Evolutionary conservation across 2,113 vertebrate genomes (phyloP).

Genomic region (Cisticola juncidis): DNA sequence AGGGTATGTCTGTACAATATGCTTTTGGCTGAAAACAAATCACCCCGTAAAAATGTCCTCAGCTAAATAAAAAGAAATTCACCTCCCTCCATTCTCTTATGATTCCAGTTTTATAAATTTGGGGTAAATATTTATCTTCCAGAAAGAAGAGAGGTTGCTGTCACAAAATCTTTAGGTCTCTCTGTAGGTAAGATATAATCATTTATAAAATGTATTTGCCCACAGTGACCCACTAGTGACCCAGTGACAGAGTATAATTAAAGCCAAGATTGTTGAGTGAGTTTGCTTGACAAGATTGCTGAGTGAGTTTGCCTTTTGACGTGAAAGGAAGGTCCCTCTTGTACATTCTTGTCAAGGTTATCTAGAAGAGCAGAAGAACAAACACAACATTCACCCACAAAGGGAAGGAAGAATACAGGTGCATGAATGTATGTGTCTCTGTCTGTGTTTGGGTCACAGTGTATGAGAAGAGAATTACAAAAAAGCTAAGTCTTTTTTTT

Average conservation of each 20-base stretch:
- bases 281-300: background rate
- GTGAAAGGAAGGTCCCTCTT: background rate
- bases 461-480: background rate
- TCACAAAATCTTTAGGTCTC: background rate
- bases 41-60: constrained; percentile 31
- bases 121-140: constrained; percentile 11
- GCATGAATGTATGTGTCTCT: background rate
- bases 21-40: constrained; percentile 26
- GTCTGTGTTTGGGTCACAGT: background rate
- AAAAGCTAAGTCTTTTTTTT: background rate
- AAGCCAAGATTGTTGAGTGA: background rate
- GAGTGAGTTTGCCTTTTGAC: background rate
- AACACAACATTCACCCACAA: background rate
- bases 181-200: background rate
- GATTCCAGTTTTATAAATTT: constrained; percentile 12
- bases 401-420: background rate
- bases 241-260: background rate
- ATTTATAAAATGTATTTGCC: background rate
- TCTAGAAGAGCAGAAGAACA: background rate
- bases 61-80: constrained; percentile 30
- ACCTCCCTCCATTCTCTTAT: background rate
- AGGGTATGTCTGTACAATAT: constrained; percentile 11
- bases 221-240: background rate
- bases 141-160: background rate
- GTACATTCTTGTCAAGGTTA: background rate